These are phyloP conservation scores for Malacoctenus gilli DNA, from an alignment of 2,797 vertebrate genomes.

Conservation along the genomic window DNA sequence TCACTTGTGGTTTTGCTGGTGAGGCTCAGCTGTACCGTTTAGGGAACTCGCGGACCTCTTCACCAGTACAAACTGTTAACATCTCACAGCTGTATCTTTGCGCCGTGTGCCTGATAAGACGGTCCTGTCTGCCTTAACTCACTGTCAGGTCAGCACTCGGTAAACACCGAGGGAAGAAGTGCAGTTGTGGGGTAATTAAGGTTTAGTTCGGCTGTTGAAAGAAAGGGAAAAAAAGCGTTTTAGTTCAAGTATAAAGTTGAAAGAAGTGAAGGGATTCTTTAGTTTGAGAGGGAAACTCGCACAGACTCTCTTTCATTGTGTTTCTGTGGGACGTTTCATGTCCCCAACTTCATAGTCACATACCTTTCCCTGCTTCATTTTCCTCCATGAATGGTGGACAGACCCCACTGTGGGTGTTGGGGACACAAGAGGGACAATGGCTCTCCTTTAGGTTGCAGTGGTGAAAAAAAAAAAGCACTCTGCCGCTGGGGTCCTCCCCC, in stretches of 20 bases:
- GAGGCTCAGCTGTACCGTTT: constrained; percentile 27
- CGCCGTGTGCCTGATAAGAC: constrained; percentile 43
- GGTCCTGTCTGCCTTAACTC: not conserved
- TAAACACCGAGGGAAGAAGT: constrained; percentile 11
- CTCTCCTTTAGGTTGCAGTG: constrained; percentile 69
- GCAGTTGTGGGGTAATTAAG: not conserved
- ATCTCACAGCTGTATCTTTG: constrained; percentile 6
- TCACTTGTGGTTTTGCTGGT: constrained; percentile 32
- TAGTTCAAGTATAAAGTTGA: constrained; percentile 6
- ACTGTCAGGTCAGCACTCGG: constrained; percentile 3
- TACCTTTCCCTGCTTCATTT: constrained; percentile 74
- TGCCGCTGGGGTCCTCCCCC: constrained; percentile 77
- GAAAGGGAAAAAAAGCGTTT: too few species aligned
- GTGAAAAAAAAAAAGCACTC: constrained; percentile 74
- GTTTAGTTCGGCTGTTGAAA: not conserved
- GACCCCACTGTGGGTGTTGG: constrained; percentile 73
- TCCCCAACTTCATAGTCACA: constrained; percentile 72
- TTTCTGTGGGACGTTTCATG: constrained; percentile 48
- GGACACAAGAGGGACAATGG: constrained; percentile 77
- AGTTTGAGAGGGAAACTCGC: too few species aligned
- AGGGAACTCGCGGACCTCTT: constrained; percentile 53
- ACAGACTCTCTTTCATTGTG: constrained; percentile 50
- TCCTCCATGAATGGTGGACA: constrained; percentile 67
- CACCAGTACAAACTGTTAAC: constrained; percentile 32
- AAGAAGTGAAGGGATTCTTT: constrained; percentile 30